Percentiles rank a stretch among this genome's conserved stretches.
Conservation (phyloP, 2,888 invertebrate genomes). For the Ormia ochracea region DNA sequence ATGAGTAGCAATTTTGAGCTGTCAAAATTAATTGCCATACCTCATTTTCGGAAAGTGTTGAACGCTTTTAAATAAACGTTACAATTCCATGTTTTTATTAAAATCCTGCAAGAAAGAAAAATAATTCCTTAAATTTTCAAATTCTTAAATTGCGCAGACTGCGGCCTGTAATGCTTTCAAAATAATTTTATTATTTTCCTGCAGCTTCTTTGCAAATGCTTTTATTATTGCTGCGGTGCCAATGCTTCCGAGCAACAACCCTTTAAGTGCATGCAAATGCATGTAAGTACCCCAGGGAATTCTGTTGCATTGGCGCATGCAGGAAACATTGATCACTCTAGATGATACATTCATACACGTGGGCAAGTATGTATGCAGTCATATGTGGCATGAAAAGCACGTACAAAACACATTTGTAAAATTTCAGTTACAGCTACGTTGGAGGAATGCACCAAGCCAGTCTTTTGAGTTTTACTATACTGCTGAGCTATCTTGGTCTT, state of each 20-base stretch:
- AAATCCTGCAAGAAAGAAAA: too few species aligned
- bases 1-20: not conserved
- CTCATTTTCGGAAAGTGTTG: not conserved
- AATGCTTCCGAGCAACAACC: constrained; percentile 1
- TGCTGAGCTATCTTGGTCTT: too few species aligned
- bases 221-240: constrained; percentile 23
- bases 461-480: not conserved
- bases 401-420: constrained; percentile 26
- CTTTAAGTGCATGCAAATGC: not conserved
- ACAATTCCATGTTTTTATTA: too few species aligned
- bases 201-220: not conserved
- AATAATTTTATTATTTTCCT: not conserved
- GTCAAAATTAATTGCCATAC: not conserved
- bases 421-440: not conserved
- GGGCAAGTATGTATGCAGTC: not conserved
- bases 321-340: constrained; percentile 56
- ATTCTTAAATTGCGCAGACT: too few species aligned
- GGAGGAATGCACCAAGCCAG: not conserved
- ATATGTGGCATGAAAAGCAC: not conserved
- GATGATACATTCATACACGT: not conserved
- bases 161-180: not conserved
- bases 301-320: constrained; percentile 50
- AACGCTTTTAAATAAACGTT: not conserved
- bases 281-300: constrained; percentile 27
- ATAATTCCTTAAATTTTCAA: too few species aligned